Conservation (phyloP, 2,888 invertebrate species). For the Achlya flavicornis region DNA sequence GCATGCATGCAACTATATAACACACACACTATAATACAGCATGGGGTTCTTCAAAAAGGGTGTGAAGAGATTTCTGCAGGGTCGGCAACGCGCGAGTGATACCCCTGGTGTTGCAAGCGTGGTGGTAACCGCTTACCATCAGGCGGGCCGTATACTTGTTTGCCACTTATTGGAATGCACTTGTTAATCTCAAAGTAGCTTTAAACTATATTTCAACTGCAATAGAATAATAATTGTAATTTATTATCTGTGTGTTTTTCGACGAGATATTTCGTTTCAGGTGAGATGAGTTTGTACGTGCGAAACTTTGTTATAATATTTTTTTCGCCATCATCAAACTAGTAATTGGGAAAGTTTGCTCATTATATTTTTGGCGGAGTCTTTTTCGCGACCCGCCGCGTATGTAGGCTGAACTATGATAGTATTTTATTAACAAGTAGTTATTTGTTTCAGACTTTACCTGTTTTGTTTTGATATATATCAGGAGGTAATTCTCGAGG, state of each 20-base stretch:
- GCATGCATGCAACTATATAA: too few relatives aligned
- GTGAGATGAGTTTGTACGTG: slow-evolving; percentile 19
- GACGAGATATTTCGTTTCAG: slow-evolving; percentile 4
- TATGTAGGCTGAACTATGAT: slow-evolving; percentile 17
- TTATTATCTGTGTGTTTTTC: neutral
- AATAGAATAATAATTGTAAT: neutral
- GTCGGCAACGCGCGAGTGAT: too few relatives aligned
- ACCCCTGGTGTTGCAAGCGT: too few relatives aligned
- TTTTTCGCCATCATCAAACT: slow-evolving; percentile 67
- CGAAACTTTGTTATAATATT: slow-evolving; percentile 51
- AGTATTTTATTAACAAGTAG: neutral
- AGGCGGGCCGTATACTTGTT: too few relatives aligned
- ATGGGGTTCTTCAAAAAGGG: too few relatives aligned
- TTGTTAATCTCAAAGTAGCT: neutral
- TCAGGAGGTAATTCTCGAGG: too few relatives aligned
- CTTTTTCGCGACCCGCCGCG: slow-evolving; percentile 37
- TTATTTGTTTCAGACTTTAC: neutral
- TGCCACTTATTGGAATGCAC: too few relatives aligned
- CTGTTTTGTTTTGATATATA: neutral
- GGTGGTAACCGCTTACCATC: too few relatives aligned
- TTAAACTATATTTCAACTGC: neutral
- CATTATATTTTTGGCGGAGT: slow-evolving; percentile 74
- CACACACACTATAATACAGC: too few relatives aligned
- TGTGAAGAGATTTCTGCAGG: too few relatives aligned
- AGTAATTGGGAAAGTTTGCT: slow-evolving; percentile 80